These are phyloP conservation scores for Pristionchus entomophagus DNA, from an alignment of 2,888 invertebrate species.

Conservation along the genomic window DNA sequence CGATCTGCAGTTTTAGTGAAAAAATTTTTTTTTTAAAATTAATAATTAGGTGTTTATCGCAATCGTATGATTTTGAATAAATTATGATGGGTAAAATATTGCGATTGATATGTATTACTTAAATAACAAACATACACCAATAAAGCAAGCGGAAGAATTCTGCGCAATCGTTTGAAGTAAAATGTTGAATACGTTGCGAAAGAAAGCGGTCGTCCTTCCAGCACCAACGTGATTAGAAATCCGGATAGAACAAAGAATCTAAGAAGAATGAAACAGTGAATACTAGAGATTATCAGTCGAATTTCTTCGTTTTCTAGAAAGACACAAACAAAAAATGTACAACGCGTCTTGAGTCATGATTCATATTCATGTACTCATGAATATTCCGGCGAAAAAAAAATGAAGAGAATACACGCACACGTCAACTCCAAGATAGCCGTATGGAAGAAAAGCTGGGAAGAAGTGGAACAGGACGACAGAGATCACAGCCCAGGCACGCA, in stretches of 20 bases:
- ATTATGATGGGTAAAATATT: not conserved
- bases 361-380: constrained; percentile 55
- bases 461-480: constrained; percentile 56
- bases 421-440: constrained; percentile 57
- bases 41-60: not conserved
- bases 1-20: not conserved
- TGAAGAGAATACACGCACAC: constrained; percentile 50
- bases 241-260: constrained; percentile 64
- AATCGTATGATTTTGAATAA: not conserved
- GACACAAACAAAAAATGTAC: no score
- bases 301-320: not conserved
- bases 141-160: constrained; percentile 26
- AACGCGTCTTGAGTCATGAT: no score
- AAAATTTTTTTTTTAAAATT: not conserved
- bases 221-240: constrained; percentile 62
- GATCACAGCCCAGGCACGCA: constrained; percentile 54
- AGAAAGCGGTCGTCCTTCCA: constrained; percentile 54
- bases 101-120: no score
- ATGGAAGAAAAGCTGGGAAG: constrained; percentile 52
- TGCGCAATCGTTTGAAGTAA: constrained; percentile 23
- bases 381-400: constrained; percentile 37
- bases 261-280: constrained; percentile 28
- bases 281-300: not conserved
- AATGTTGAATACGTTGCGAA: not conserved
- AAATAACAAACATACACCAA: not conserved